A percentile compares a stretch with the other conserved stretches of the same genome.
phyloP scores from a whole-genome alignment of 2,113 vertebrate species.

The Zosterops pallidus region DNA sequence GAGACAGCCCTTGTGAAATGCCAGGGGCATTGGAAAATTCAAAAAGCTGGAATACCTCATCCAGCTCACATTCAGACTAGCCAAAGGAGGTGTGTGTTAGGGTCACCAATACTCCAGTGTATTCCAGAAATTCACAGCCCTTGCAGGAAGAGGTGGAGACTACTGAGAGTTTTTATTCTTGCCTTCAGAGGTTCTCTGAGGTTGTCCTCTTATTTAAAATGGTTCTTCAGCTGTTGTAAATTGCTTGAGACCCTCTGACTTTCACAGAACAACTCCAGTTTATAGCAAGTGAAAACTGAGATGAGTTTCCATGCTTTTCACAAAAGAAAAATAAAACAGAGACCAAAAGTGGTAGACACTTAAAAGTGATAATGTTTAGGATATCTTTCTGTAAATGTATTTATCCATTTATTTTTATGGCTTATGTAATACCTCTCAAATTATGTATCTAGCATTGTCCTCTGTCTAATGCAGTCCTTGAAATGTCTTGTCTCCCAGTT shows the following conservation, averaged over 20 bases:
- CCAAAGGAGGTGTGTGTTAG: not conserved
- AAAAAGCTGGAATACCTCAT: not conserved
- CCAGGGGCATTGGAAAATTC: not conserved
- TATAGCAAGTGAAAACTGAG: not conserved
- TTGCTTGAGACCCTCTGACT: not conserved
- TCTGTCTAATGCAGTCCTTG: not conserved
- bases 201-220: not conserved
- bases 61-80: not conserved
- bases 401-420: not conserved
- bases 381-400: not conserved
- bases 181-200: not conserved
- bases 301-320: not conserved
- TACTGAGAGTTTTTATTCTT: not conserved
- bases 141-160: not conserved
- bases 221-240: not conserved
- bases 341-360: not conserved
- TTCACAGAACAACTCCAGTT: not conserved
- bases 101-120: rapidly evolving
- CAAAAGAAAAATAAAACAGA: not conserved
- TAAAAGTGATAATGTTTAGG: not conserved
- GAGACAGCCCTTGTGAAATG: not conserved
- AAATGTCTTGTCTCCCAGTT: not conserved
- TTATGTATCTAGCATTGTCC: not conserved
- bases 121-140: not conserved
- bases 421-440: not conserved